A percentile compares a stretch with the other conserved stretches of the same genome.
phyloP scores from a whole-genome alignment of 2,797 vertebrate genomes.

The Cercopithecus neglectus region DNA sequence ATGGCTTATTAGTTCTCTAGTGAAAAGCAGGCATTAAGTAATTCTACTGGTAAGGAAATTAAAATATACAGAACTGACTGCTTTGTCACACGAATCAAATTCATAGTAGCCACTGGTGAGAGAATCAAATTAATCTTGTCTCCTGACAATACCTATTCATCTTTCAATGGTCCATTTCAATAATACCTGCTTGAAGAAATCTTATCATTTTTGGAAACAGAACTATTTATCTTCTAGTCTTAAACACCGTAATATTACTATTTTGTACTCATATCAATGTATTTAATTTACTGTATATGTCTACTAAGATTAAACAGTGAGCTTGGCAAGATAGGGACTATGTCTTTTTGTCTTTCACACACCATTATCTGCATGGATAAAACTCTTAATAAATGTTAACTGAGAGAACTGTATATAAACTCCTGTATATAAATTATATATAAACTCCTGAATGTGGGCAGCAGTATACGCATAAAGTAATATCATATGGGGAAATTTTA shows the following conservation, averaged over 20 bases:
- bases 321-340: neutral
- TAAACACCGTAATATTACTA: neutral
- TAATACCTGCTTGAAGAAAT: neutral
- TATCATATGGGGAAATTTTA: neutral
- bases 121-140: neutral
- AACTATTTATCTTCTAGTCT: neutral
- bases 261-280: neutral
- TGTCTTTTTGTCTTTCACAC: neutral
- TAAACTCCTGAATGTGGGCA: neutral
- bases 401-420: neutral
- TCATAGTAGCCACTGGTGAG: neutral
- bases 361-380: neutral
- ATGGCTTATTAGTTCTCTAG: neutral
- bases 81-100: neutral
- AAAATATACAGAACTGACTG: neutral
- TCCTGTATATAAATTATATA: neutral
- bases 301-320: neutral
- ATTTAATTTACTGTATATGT: neutral
- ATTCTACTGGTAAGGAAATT: neutral
- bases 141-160: neutral
- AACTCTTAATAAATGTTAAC: neutral
- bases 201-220: neutral
- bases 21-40: neutral
- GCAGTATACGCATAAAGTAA: neutral
- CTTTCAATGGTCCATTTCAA: neutral